Evolutionary conservation across 1,140 invertebrate species (phyloP).

Genomic region (fruit fly (Drosophila melanogaster)): DNA sequence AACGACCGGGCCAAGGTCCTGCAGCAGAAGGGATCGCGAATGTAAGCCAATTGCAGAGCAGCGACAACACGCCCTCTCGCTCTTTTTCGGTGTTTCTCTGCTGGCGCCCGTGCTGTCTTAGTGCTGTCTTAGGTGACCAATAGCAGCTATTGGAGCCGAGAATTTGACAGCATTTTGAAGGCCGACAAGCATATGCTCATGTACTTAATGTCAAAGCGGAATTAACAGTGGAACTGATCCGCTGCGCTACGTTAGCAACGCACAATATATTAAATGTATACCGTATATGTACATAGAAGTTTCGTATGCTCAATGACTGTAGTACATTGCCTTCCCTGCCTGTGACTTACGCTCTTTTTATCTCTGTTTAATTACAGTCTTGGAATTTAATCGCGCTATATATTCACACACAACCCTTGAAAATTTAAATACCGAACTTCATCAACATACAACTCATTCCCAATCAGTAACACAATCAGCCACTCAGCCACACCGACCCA

Average conservation of each 20-base stretch:
- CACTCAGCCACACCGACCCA: slow-evolving; percentile 12
- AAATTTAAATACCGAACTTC: slow-evolving; percentile 29
- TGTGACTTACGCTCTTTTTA: slow-evolving; percentile 22
- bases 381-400: slow-evolving; percentile 67
- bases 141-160: background rate
- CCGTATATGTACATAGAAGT: slow-evolving; percentile 1
- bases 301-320: background rate
- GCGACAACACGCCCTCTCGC: slow-evolving; percentile 4
- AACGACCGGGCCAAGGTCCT: slow-evolving; percentile 96
- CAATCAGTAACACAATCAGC: slow-evolving; percentile 13
- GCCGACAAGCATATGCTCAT: background rate
- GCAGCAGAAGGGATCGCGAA: slow-evolving; percentile 95
- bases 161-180: background rate
- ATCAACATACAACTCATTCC: slow-evolving; percentile 34
- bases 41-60: slow-evolving; percentile 86
- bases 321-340: slow-evolving; percentile 1
- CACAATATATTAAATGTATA: slow-evolving; percentile 18
- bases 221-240: background rate
- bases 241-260: slow-evolving; percentile 19
- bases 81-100: slow-evolving; percentile 8
- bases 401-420: slow-evolving; percentile 29
- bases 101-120: background rate
- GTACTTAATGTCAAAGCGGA: background rate
- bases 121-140: slow-evolving; percentile 14
- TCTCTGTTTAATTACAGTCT: slow-evolving; percentile 74